phyloP scores from a whole-genome alignment of 2,113 vertebrate species.

The Mandrillus leucophaeus region DNA sequence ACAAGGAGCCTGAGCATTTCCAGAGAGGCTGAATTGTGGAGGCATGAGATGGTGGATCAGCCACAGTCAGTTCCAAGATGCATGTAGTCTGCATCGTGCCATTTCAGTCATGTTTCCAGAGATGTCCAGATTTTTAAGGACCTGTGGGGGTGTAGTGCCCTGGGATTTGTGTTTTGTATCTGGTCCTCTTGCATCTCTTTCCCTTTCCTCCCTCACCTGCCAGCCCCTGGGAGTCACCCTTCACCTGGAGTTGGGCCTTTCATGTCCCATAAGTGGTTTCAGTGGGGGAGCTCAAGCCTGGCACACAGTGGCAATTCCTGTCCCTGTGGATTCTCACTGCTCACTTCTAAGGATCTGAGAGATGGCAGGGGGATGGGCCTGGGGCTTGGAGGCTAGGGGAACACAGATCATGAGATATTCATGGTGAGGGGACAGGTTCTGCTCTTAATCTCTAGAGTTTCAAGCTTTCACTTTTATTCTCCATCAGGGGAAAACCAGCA shows the following conservation, averaged over 20 bases:
- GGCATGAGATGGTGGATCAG: not conserved
- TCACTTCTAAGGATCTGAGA: not conserved
- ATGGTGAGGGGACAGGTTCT: not conserved
- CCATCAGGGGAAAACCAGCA: not conserved
- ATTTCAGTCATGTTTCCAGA: not conserved
- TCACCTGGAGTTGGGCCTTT: not conserved
- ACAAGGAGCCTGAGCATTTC: not conserved
- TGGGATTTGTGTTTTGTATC: not conserved
- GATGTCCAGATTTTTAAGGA: not conserved
- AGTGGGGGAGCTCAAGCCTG: not conserved
- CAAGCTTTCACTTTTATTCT: not conserved
- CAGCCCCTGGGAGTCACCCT: not conserved
- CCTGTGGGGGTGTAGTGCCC: no score
- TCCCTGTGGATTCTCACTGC: not conserved
- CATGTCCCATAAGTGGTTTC: not conserved
- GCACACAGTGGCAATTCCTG: not conserved
- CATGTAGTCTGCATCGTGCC: not conserved
- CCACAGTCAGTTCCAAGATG: not conserved
- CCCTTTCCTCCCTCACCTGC: not conserved
- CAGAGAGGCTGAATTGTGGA: not conserved
- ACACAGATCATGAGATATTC: not conserved
- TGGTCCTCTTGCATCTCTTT: not conserved
- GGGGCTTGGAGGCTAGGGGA: not conserved
- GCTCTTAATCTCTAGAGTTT: not conserved
- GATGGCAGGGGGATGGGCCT: not conserved